A percentile compares a stretch with the other conserved stretches of the same genome.
Evolutionary conservation across 1,140 invertebrate genomes (phyloP).

Genomic region (Brachionus angularis): DNA sequence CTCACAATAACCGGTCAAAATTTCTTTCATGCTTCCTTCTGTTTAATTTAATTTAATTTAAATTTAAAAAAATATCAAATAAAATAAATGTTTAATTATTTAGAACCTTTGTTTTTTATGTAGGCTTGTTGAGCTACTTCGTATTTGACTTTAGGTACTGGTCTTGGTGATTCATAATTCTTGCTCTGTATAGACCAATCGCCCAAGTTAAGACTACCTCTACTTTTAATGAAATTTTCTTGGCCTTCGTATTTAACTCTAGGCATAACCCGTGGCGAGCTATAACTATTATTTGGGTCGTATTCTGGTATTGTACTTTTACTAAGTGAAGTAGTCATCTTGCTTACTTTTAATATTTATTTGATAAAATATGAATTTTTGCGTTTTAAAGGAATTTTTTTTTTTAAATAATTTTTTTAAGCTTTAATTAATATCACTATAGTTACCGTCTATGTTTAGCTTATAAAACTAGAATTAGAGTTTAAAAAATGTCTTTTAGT

Average conservation of each 20-base stretch:
- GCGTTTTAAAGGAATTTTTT: neutral
- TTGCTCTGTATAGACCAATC: conserved; percentile 1
- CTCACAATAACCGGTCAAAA: conserved; percentile 15
- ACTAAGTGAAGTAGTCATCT: conserved; percentile 37
- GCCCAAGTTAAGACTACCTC: conserved; percentile 10
- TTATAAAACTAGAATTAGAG: no score
- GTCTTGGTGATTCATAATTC: neutral
- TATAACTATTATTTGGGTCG: conserved; percentile 28
- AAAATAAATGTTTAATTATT: neutral
- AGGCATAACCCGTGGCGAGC: neutral
- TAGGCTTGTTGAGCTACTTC: conserved; percentile 5
- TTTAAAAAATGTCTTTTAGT: no score
- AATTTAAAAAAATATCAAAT: neutral
- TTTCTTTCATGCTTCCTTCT: conserved; percentile 35
- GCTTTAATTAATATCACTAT: neutral
- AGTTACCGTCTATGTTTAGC: no score
- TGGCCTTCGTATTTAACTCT: conserved; percentile 40
- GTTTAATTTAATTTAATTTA: neutral
- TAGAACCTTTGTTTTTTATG: conserved; percentile 33
- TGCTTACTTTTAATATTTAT: neutral
- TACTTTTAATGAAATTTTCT: conserved; percentile 16
- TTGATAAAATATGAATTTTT: neutral
- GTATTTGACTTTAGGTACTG: conserved; percentile 10
- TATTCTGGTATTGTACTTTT: conserved; percentile 38
- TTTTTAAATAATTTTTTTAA: neutral